Conservation (phyloP, 1,140 invertebrate genomes). For the Drosophila auraria region DNA sequence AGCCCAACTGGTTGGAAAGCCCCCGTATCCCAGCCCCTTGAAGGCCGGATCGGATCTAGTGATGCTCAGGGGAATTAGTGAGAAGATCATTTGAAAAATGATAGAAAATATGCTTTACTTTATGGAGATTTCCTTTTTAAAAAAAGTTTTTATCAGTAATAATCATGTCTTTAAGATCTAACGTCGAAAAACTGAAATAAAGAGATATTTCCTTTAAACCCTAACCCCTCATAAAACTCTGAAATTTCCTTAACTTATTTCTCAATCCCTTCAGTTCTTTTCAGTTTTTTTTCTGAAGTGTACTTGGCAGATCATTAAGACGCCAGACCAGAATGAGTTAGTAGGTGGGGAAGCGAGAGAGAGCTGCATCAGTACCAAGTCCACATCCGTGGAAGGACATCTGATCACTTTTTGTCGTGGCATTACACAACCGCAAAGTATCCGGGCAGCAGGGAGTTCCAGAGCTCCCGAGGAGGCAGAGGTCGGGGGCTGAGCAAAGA, state of each 20-base stretch:
- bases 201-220: too few species aligned
- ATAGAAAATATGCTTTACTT: neutral
- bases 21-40: neutral
- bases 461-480: neutral
- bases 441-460: conserved; percentile 17
- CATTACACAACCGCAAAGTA: conserved; percentile 70
- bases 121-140: neutral
- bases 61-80: conserved; percentile 9
- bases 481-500: conserved; percentile 36
- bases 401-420: conserved; percentile 77
- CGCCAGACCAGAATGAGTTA: conserved; percentile 44
- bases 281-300: conserved; percentile 6
- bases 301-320: conserved; percentile 76
- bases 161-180: too few species aligned
- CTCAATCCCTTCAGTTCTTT: neutral
- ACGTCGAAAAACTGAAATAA: too few species aligned
- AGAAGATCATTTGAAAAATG: neutral
- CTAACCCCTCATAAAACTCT: too few species aligned
- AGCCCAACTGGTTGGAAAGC: conserved; percentile 36
- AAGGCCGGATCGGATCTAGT: conserved; percentile 14
- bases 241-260: neutral
- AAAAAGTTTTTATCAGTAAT: too few species aligned
- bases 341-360: conserved; percentile 8
- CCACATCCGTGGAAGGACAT: conserved; percentile 85
- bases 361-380: conserved; percentile 50